Base-by-base conservation (phyloP, 2,888 invertebrate species). In the Ophion ellenae region DNA sequence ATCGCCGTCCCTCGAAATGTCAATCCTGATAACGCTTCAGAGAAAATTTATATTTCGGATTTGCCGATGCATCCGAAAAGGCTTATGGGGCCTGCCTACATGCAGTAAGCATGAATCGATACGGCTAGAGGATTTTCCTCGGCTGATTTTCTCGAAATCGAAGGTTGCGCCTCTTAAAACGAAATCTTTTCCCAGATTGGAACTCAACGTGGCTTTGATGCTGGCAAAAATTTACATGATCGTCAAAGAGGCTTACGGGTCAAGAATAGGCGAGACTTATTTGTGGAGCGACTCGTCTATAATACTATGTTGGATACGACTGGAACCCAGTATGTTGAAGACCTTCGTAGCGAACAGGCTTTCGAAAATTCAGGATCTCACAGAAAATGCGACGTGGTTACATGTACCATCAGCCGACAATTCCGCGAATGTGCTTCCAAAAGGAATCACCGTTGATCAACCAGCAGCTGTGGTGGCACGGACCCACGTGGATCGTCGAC, bases 221-320 rank as follows among this genome's bases (percentile, higher is more conserved):
- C 71, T 86, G 2, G 36, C 82, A 0, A 78, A 83, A 28, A 28
- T 83, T 4, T 61, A 63, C 14, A 45, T 53, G 10, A 70, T 66
- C 10, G 74, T 74, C 1, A 36, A n/a, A n/a, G n/a, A n/a, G 20
- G 10, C 83, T 40, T 81, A 77, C 40, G 83, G 77, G 2, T 69
- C 75, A 5, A 83, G 81, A 81, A 70, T n/a, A 4, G 77, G 64
- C 11, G 61, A 67, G 1, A 77, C 59, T 10, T 45, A 73, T 45
- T 78, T 89, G 4, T 89, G 87, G 87, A 85, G 85, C 40, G 89
- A 89, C 61, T 70, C 86, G 1, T 88, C 87, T 1, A 85, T 90
- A 10, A 86, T 86, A 0, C 61, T 89, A 1, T 78, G 83, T 24
- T 90, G 87, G 89, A 81, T 89, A 7, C 40, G 36, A 14, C 81